phyloP scores from a whole-genome alignment of 2,888 invertebrate genomes.

The Orthonevra nobilis region DNA sequence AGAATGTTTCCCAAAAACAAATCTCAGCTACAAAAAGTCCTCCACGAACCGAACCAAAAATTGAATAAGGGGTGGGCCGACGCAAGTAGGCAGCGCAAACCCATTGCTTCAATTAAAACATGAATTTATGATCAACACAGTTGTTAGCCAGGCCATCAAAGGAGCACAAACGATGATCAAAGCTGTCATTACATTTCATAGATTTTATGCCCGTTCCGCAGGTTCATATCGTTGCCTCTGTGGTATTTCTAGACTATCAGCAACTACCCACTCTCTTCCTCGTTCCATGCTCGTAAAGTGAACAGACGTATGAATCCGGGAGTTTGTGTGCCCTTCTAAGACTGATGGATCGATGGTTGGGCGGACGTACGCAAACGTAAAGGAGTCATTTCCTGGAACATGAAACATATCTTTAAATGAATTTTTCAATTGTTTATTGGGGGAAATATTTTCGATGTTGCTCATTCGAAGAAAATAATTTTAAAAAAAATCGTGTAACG shows the following conservation, averaged over 20 bases:
- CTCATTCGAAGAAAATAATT: constrained; percentile 28
- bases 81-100: no score
- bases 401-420: constrained; percentile 51
- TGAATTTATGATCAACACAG: constrained; percentile 70
- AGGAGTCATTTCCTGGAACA: constrained; percentile 59
- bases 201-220: constrained; percentile 61
- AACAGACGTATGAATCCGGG: constrained; percentile 27
- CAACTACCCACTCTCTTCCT: constrained; percentile 20
- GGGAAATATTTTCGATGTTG: constrained; percentile 58
- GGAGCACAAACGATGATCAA: constrained; percentile 73
- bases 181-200: constrained; percentile 75
- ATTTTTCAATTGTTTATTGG: constrained; percentile 59
- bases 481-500: no score
- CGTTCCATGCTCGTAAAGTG: constrained; percentile 23
- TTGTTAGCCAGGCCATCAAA: constrained; percentile 72
- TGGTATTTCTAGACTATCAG: constrained; percentile 36
- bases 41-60: background rate
- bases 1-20: constrained; percentile 5
- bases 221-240: constrained; percentile 45
- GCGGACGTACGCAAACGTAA: constrained; percentile 49
- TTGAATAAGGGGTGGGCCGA: background rate
- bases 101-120: constrained; percentile 66
- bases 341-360: constrained; percentile 28
- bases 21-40: background rate
- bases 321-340: constrained; percentile 17